Evolutionary conservation across 2,888 invertebrate genomes (phyloP).

Genomic region (Sinodicranocentrus sp.): DNA sequence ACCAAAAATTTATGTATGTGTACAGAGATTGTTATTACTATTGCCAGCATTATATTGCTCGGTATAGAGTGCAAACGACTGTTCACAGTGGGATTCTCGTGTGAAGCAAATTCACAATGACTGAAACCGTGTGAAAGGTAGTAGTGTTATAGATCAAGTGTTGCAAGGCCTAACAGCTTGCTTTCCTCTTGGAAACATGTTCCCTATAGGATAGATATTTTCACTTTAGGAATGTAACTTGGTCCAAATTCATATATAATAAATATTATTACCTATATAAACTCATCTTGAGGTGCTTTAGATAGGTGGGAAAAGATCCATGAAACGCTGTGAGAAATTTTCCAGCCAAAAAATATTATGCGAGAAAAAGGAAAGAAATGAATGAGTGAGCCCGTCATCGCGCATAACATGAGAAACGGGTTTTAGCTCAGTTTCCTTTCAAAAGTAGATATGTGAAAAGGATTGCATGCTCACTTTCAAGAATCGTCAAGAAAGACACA

Average conservation of each 20-base stretch:
- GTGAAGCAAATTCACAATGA: slow-evolving; percentile 34
- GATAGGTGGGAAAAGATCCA: not conserved
- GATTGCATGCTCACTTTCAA: not conserved
- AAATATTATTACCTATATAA: not conserved
- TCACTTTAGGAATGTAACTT: no score
- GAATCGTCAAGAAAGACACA: not conserved
- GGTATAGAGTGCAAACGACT: not conserved
- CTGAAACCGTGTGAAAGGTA: slow-evolving; percentile 36
- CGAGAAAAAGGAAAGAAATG: not conserved
- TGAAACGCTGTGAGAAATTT: not conserved
- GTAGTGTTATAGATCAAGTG: slow-evolving; percentile 39
- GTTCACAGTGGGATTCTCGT: slow-evolving; percentile 23
- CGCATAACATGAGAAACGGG: not conserved
- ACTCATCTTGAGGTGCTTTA: no score
- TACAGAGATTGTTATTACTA: slow-evolving; percentile 27
- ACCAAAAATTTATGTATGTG: not conserved
- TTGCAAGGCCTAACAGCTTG: slow-evolving; percentile 19
- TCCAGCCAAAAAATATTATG: slow-evolving; percentile 9
- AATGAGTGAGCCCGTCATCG: not conserved
- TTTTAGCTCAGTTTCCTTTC: not conserved
- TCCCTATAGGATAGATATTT: not conserved
- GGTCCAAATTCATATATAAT: no score
- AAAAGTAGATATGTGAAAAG: not conserved
- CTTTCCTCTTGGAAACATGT: not conserved
- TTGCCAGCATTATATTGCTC: not conserved